Base-by-base conservation (phyloP, 2,797 vertebrate genomes). In the Pterois miles region DNA sequence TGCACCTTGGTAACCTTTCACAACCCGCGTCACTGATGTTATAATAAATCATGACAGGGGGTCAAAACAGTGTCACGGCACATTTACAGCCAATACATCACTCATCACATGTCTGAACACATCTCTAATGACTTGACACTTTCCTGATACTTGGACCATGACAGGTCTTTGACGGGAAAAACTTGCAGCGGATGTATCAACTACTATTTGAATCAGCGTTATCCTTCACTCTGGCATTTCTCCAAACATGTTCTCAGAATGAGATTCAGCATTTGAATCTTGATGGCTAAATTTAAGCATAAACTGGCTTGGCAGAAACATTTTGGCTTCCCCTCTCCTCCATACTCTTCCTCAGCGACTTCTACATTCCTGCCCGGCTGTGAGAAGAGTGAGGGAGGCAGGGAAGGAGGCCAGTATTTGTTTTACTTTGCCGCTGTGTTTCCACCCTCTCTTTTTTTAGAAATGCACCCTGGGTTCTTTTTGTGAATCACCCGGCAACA, bases 401-500 rank as follows among this genome's bases (percentile, higher is more conserved):
- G 84, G 86, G 90, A 91, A 40, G 83, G 79, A 78, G 83, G 88
- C 88, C 91, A 91, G 91, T 95, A 89, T 95, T 95, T 94, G 93
- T 94, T 95, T 94, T 93, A 89, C 91, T 91, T 89, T 83, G 82
- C 80, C 48, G 69, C 93, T 87, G 85, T 86, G 87, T 91, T 93
- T 91, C 71, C 81, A 87, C 86, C 86, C 85, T 84, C 82, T 80
- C 74, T 74, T 85, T 90, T 87, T 86, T 76, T 90, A 91, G 81
- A 94, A 94, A 90, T 90, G 89, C 89, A 85, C 92, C 92, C 90
- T 67, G 90, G 92, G 92, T 92, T 93, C 88, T 91, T 92, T 94
- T 92, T 93, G 90, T 92, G 84, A 87, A 94, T 95, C 91, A 69
- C 94, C 89, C 79, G 23, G 93, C 94, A 95, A 95, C 94, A 93